Percentiles rank a stretch among this genome's conserved stretches.
Conservation (phyloP, 2,797 vertebrate species). For the Catharus ustulatus region DNA sequence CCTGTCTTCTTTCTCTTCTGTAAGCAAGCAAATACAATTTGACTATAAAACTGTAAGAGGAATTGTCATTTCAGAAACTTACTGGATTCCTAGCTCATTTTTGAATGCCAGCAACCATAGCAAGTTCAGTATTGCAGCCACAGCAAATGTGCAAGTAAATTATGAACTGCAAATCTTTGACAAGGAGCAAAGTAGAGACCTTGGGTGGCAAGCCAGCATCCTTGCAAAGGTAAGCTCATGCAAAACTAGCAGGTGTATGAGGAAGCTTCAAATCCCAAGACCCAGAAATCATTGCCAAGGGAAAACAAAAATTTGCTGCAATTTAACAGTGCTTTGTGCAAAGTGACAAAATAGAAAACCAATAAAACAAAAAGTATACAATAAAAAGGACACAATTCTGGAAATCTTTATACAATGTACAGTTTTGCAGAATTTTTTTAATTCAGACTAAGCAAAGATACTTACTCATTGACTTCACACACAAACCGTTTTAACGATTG, state of each 20-base stretch:
- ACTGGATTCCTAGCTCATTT: slow-evolving; percentile 64
- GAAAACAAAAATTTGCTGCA: slow-evolving; percentile 65
- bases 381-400: slow-evolving; percentile 53
- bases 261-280: slow-evolving; percentile 68
- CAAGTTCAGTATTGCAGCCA: slow-evolving; percentile 74
- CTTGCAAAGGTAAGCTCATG: slow-evolving; percentile 78
- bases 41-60: background rate
- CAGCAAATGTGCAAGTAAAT: slow-evolving; percentile 74
- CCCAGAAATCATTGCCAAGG: slow-evolving; percentile 61
- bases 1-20: background rate
- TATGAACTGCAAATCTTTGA: slow-evolving; percentile 64
- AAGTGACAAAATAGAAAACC: slow-evolving; percentile 49
- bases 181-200: slow-evolving; percentile 69
- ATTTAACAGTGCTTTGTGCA: slow-evolving; percentile 40
- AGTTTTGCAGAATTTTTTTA: slow-evolving; percentile 13
- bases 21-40: background rate
- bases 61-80: slow-evolving; percentile 30
- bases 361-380: slow-evolving; percentile 35
- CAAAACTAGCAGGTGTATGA: slow-evolving; percentile 74
- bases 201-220: slow-evolving; percentile 67
- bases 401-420: slow-evolving; percentile 53
- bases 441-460: slow-evolving; percentile 50
- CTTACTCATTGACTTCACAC: slow-evolving; percentile 60
- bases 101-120: slow-evolving; percentile 69
- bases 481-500: slow-evolving; percentile 63